Percentiles rank a stretch among this genome's conserved stretches.
phyloP scores from a whole-genome alignment of 2,888 invertebrate species.

The Ornithoptera alexandrae region DNA sequence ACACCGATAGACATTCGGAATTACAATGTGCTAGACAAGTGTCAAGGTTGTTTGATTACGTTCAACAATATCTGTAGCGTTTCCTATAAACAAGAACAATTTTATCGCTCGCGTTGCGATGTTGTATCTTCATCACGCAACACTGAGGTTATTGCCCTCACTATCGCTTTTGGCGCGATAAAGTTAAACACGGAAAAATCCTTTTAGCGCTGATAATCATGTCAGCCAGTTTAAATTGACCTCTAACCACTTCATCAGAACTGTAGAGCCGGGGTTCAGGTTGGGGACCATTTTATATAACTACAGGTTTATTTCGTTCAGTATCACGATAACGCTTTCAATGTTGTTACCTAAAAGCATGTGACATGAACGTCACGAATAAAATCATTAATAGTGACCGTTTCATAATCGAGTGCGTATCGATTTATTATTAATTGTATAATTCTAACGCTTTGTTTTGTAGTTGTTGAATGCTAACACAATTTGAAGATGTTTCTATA shows the following conservation, averaged over 20 bases:
- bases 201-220: constrained; percentile 58
- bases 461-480: not conserved
- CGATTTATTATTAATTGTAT: not conserved
- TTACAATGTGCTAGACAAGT: constrained; percentile 1
- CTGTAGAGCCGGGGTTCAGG: constrained; percentile 33
- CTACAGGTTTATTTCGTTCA: constrained; percentile 42
- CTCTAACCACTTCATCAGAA: constrained; percentile 38
- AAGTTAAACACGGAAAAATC: constrained; percentile 70
- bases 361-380: constrained; percentile 16
- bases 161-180: constrained; percentile 69
- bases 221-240: constrained; percentile 47
- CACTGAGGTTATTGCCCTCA: constrained; percentile 61
- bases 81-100: constrained; percentile 13
- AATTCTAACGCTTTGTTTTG: not conserved
- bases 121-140: constrained; percentile 61
- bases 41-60: constrained; percentile 24
- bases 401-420: not conserved
- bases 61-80: constrained; percentile 23
- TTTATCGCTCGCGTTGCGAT: constrained; percentile 18
- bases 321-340: constrained; percentile 39
- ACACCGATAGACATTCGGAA: not conserved
- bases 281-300: constrained; percentile 31
- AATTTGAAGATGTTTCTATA: constrained; percentile 3
- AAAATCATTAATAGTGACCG: not conserved
- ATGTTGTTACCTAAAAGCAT: constrained; percentile 34